These are phyloP conservation scores for Nymphalis c-album DNA, from an alignment of 2,888 invertebrate species.

Conservation along the genomic window DNA sequence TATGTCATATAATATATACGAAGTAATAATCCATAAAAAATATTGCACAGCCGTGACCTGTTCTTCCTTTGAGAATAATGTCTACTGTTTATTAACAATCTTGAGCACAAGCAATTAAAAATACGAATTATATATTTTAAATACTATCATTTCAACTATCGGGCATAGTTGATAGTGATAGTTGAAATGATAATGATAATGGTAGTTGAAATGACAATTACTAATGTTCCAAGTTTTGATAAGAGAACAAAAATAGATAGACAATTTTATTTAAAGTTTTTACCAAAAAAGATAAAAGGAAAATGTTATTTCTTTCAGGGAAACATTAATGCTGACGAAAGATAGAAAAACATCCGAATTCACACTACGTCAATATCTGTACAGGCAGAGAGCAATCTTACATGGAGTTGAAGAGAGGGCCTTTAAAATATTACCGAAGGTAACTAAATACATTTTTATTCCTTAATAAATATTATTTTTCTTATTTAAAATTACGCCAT, in stretches of 20 bases:
- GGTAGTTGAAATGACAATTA: no score
- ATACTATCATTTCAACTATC: no score
- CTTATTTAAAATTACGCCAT: no score
- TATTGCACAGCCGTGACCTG: not conserved
- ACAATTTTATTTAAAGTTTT: no score
- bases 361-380: slow-evolving; percentile 86
- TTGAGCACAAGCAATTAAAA: no score
- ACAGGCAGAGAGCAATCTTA: slow-evolving; percentile 85
- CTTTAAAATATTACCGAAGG: slow-evolving; percentile 90
- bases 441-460: slow-evolving; percentile 51
- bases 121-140: no score
- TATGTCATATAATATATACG: slow-evolving; percentile 60
- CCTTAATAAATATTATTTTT: no score
- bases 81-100: no score
- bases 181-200: no score
- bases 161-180: no score
- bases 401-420: slow-evolving; percentile 90
- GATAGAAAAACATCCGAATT: slow-evolving; percentile 79
- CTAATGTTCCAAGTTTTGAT: no score
- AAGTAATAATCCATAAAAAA: not conserved
- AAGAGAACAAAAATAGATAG: not conserved
- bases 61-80: no score
- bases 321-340: slow-evolving; percentile 59
- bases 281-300: not conserved
- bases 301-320: slow-evolving; percentile 48